These are phyloP conservation scores for Actias luna DNA, from an alignment of 2,888 invertebrate species.

Conservation along the genomic window DNA sequence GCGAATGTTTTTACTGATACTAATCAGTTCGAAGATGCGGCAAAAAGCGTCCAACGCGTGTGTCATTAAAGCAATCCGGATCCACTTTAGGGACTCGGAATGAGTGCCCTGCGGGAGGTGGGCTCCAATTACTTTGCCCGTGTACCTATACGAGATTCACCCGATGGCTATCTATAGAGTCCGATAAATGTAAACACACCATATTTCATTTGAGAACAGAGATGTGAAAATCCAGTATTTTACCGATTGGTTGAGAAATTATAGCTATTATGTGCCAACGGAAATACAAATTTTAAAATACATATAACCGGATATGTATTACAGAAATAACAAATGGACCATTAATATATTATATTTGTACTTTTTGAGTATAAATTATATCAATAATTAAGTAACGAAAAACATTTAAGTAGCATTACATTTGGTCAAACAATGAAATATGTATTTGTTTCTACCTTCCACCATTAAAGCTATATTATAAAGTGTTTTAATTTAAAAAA, in stretches of 20 bases:
- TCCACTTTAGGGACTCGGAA: slow-evolving; percentile 59
- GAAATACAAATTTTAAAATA: background rate
- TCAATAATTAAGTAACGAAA: background rate
- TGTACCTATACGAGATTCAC: slow-evolving; percentile 39
- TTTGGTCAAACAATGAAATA: no score
- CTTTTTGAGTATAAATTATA: background rate
- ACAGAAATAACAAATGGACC: background rate
- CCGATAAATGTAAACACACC: background rate
- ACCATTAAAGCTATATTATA: no score
- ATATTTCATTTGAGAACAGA: background rate
- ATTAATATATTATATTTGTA: background rate
- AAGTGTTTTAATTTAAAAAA: no score
- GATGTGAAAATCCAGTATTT: background rate
- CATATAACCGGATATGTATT: background rate
- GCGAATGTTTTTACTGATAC: slow-evolving; percentile 14
- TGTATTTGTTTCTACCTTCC: background rate
- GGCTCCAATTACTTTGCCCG: slow-evolving; percentile 57
- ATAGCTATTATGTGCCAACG: background rate
- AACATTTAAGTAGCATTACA: background rate
- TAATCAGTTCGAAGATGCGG: slow-evolving; percentile 45
- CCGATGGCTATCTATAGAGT: slow-evolving; percentile 18
- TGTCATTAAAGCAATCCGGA: slow-evolving; percentile 67
- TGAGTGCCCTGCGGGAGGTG: slow-evolving; percentile 59
- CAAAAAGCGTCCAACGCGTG: slow-evolving; percentile 61
- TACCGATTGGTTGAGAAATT: background rate